phyloP scores from a whole-genome alignment of 2,113 vertebrate species.

The Cololabis saira region DNA sequence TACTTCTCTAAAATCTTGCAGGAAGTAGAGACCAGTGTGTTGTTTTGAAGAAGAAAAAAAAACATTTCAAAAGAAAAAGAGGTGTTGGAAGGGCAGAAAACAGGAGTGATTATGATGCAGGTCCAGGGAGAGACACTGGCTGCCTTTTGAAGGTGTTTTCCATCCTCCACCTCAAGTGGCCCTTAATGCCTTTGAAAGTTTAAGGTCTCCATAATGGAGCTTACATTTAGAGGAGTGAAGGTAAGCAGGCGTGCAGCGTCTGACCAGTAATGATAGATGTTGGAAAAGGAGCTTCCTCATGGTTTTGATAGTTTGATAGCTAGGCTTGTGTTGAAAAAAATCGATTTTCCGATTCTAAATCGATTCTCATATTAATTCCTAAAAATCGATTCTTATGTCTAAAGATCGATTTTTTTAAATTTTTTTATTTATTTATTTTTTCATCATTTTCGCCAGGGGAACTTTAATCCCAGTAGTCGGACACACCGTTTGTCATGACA shows the following conservation, averaged over 20 bases:
- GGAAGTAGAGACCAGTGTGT: conserved; percentile 39
- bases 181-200: conserved; percentile 50
- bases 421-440: no score
- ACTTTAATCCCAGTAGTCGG: no score
- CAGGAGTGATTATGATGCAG: conserved; percentile 42
- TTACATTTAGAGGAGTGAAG: conserved; percentile 28
- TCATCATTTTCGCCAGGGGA: no score
- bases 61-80: conserved; percentile 49
- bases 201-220: conserved; percentile 40
- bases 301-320: no score
- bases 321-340: no score
- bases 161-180: conserved; percentile 46
- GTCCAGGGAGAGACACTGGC: conserved; percentile 20
- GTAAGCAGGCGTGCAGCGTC: conserved; percentile 16
- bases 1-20: conserved; percentile 35
- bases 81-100: conserved; percentile 29
- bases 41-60: conserved; percentile 44
- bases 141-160: conserved; percentile 63
- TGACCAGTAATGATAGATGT: conserved; percentile 39
- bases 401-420: no score
- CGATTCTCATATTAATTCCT: no score
- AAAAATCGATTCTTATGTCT: no score
- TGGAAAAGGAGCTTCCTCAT: not conserved
- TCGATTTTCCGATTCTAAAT: no score
- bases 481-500: no score